Evolutionary conservation across 2,888 invertebrate genomes (phyloP).

Genomic region (Drosophila yooni): DNA sequence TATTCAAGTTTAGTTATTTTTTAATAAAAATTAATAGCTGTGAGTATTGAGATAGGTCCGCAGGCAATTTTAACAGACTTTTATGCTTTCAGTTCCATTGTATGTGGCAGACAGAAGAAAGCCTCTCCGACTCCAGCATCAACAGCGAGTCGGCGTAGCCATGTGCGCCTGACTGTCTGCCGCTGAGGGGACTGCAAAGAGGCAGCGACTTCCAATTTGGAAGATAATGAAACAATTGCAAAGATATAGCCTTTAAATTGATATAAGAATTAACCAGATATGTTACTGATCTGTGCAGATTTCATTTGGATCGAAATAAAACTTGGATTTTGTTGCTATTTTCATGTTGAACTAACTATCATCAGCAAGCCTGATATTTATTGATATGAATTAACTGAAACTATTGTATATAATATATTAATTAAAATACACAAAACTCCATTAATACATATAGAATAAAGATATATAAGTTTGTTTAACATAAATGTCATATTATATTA

Average conservation of each 20-base stretch:
- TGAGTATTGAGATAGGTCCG: no score
- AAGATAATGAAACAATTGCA: neutral
- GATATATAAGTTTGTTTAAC: neutral
- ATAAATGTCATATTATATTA: no score
- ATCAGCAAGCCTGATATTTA: neutral
- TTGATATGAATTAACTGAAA: no score
- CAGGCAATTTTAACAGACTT: neutral
- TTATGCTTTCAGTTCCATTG: neutral
- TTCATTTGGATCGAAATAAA: neutral
- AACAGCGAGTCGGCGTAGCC: neutral
- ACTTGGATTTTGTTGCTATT: fast-evolving
- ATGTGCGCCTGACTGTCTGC: neutral
- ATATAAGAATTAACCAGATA: neutral
- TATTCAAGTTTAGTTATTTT: neutral
- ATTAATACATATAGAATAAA: neutral
- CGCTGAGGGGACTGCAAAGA: no score
- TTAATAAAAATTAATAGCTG: neutral
- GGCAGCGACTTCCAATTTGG: neutral
- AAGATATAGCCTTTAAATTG: neutral
- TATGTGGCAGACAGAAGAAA: neutral
- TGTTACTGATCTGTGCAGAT: neutral
- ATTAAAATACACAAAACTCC: fast-evolving
- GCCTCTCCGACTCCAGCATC: neutral
- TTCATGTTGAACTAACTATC: neutral
- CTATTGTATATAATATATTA: no score